phyloP scores from a whole-genome alignment of 2,888 invertebrate genomes.

The Clostera curtula region DNA sequence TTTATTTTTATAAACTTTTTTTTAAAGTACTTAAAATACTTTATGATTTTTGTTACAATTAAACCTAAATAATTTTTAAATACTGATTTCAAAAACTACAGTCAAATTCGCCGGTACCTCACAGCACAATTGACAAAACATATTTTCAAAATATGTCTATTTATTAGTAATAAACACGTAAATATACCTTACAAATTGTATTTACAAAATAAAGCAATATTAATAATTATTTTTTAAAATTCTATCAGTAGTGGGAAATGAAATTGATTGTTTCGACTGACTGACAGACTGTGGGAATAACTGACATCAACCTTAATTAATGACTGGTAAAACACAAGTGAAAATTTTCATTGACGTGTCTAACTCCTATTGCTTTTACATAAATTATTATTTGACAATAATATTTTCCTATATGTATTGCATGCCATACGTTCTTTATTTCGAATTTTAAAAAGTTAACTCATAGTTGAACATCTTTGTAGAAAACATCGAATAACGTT shows the following conservation, averaged over 20 bases:
- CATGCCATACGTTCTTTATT: too few relatives aligned
- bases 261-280: conserved; percentile 32
- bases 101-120: conserved; percentile 46
- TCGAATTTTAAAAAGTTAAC: too few relatives aligned
- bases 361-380: too few relatives aligned
- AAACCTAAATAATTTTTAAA: conserved; percentile 5
- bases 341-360: too few relatives aligned
- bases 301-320: too few relatives aligned
- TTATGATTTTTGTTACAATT: conserved; percentile 3
- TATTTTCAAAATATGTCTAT: conserved; percentile 71
- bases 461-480: too few relatives aligned
- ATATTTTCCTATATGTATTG: too few relatives aligned
- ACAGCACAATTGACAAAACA: conserved; percentile 75
- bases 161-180: conserved; percentile 63
- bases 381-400: too few relatives aligned
- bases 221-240: conserved; percentile 36
- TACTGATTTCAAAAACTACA: conserved; percentile 35
- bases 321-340: too few relatives aligned
- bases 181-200: conserved; percentile 69
- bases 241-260: conserved; percentile 45
- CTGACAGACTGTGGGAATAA: conserved; percentile 20
- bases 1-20: conserved; percentile 4
- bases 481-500: too few relatives aligned
- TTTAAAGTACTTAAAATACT: conserved; percentile 1
- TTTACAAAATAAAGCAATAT: conserved; percentile 70